A percentile compares a stretch with the other conserved stretches of the same genome.
Evolutionary conservation across 2,888 invertebrate species (phyloP).

Genomic region (Caenorhabditis sinica): DNA sequence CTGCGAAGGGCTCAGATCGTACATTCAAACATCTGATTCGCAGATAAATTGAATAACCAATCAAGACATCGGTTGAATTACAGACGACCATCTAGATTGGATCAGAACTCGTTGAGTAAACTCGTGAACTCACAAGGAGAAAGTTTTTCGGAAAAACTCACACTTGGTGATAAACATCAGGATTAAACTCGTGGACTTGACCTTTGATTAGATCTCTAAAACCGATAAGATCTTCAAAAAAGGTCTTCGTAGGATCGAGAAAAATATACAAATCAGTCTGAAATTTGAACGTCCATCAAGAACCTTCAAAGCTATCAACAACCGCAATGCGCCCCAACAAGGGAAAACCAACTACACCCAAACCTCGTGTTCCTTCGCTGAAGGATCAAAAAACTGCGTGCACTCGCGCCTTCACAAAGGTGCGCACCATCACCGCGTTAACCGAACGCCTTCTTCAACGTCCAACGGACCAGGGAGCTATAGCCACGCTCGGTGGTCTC

Average conservation of each 20-base stretch:
- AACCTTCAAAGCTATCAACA: neutral
- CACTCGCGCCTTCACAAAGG: neutral
- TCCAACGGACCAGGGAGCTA: neutral
- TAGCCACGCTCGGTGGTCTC: neutral
- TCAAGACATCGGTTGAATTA: neutral
- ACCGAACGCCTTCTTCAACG: neutral
- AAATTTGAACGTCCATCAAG: no score
- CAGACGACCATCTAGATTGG: neutral
- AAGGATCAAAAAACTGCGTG: neutral
- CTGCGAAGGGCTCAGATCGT: neutral
- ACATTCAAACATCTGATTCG: neutral
- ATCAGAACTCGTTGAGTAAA: neutral
- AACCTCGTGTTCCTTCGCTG: neutral
- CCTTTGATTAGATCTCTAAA: neutral
- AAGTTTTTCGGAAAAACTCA: neutral
- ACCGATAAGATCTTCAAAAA: neutral
- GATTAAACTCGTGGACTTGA: neutral
- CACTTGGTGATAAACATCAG: neutral
- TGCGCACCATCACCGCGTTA: neutral
- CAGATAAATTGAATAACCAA: neutral
- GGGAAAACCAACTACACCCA: neutral
- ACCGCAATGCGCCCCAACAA: neutral
- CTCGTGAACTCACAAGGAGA: neutral
- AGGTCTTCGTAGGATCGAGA: neutral
- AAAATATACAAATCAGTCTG: no score